Evolutionary conservation across 2,888 invertebrate species (phyloP).

Genomic region (Venustoraphidia nigricollis): DNA sequence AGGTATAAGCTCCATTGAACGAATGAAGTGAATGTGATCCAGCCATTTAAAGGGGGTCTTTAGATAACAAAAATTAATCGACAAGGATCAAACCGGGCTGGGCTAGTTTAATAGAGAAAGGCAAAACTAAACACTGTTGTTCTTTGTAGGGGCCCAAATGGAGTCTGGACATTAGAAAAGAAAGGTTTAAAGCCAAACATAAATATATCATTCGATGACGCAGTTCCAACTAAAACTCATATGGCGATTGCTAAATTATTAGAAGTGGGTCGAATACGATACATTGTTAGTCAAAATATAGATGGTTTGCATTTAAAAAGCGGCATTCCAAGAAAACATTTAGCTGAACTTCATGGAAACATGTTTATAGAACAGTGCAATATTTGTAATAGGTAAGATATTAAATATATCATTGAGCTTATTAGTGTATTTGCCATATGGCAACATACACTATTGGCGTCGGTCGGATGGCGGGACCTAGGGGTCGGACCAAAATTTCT

Average conservation of each 20-base stretch:
- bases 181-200: constrained; percentile 73
- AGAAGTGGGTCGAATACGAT: constrained; percentile 57
- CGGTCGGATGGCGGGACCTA: no score
- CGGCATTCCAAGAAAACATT: constrained; percentile 60
- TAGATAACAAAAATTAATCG: no score
- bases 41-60: no score
- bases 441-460: no score
- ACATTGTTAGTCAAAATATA: constrained; percentile 92
- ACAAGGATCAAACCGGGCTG: no score
- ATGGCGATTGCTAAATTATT: constrained; percentile 78
- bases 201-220: constrained; percentile 78
- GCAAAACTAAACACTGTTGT: constrained; percentile 9
- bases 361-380: constrained; percentile 94
- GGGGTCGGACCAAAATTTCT: no score
- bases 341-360: constrained; percentile 95
- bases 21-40: no score
- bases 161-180: constrained; percentile 92
- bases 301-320: constrained; percentile 92
- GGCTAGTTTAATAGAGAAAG: no score
- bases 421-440: no score
- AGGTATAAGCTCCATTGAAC: no score
- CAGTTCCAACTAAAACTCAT: constrained; percentile 84
- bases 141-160: constrained; percentile 64
- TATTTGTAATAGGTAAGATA: constrained; percentile 57
- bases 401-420: background rate